A percentile compares a stretch with the other conserved stretches of the same genome.
phyloP scores from a whole-genome alignment of 2,888 invertebrate genomes.

The Hololepta plana region DNA sequence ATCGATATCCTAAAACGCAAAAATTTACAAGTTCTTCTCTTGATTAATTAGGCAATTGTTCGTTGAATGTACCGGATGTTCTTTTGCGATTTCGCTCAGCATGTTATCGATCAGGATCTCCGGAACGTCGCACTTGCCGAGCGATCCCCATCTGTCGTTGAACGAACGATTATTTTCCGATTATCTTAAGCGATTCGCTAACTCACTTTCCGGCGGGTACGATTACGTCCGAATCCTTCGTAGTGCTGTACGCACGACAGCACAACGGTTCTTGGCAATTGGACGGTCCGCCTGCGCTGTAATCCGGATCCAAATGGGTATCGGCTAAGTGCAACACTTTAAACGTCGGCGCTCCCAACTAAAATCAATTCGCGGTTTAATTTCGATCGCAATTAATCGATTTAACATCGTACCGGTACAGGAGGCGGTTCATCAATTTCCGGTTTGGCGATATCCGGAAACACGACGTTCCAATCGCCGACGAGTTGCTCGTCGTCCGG shows the following conservation, averaged over 20 bases:
- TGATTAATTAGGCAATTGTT: conserved; percentile 4
- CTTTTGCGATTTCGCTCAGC: conserved; percentile 67
- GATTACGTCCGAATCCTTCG: conserved; percentile 37
- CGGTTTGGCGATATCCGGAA: conserved; percentile 70
- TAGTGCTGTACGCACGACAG: conserved; percentile 67
- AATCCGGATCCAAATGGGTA: conserved; percentile 88
- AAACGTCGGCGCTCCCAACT: conserved; percentile 29
- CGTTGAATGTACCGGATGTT: conserved; percentile 46
- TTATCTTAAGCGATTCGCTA: conserved; percentile 2
- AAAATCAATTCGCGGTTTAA: background rate
- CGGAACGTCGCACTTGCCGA: conserved; percentile 86
- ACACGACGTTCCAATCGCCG: conserved; percentile 73
- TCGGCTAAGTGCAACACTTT: conserved; percentile 94
- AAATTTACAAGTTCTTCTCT: conserved; percentile 3
- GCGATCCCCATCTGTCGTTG: conserved; percentile 45
- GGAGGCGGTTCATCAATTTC: conserved; percentile 37
- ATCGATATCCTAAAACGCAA: conserved; percentile 55
- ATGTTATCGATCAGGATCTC: conserved; percentile 78
- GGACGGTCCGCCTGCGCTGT: conserved; percentile 72
- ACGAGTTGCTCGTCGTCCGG: conserved; percentile 70
- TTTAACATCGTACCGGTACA: conserved; percentile 30
- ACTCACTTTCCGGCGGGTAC: conserved; percentile 56
- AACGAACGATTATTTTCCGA: conserved; percentile 3
- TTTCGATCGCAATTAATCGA: background rate
- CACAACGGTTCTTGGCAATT: conserved; percentile 90